Conservation (phyloP, 53 echinoderm and acorn worm species). For the Henricia sp. region DNA sequence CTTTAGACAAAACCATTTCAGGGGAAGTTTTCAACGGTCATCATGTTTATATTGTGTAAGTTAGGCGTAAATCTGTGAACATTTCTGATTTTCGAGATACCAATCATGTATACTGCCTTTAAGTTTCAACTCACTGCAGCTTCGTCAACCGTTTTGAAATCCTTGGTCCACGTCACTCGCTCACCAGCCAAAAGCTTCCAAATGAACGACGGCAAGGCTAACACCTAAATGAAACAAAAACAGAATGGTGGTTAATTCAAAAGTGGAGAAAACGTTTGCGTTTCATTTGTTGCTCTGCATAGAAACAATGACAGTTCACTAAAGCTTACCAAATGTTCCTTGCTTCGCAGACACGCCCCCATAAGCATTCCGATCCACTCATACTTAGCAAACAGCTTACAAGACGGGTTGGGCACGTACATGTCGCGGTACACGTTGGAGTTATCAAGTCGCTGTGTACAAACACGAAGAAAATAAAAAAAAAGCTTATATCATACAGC, state of each 20-base stretch:
- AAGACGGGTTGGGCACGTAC: constrained; percentile 92
- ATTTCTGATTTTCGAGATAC: too few relatives aligned
- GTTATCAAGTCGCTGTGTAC: constrained; percentile 80
- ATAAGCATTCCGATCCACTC: constrained; percentile 98
- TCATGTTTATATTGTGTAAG: too few relatives aligned
- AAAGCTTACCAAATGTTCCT: constrained; percentile 90
- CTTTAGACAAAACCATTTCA: too few relatives aligned
- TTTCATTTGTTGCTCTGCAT: not conserved
- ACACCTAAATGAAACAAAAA: constrained; percentile 68
- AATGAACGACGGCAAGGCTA: constrained; percentile 90
- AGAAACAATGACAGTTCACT: not conserved
- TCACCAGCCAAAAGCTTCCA: constrained; percentile 95
- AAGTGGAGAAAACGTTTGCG: not conserved
- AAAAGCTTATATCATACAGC: not conserved
- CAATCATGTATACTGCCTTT: too few relatives aligned
- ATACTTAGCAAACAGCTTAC: constrained; percentile 85
- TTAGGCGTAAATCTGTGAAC: too few relatives aligned
- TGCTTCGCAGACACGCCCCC: constrained; percentile 96
- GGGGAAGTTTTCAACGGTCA: too few relatives aligned
- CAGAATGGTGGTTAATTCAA: not conserved
- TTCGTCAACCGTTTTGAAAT: constrained; percentile 94
- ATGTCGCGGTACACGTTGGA: constrained; percentile 94
- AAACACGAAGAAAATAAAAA: not conserved
- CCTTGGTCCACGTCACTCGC: constrained; percentile 89
- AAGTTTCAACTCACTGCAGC: constrained; percentile 81